phyloP scores from a whole-genome alignment of 2,113 vertebrate genomes.

The Cyanoderma ruficeps region DNA sequence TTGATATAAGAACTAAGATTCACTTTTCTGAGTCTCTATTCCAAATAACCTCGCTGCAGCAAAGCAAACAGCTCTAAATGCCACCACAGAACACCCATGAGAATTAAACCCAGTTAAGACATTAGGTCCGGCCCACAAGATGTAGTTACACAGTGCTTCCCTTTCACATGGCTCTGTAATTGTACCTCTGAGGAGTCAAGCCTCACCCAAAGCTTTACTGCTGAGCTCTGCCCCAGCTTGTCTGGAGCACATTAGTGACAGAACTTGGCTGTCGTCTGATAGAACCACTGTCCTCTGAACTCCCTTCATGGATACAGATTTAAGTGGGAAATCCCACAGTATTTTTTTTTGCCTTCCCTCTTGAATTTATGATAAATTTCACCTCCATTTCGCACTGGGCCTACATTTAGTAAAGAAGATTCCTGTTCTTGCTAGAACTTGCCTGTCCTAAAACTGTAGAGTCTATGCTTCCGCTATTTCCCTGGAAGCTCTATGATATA shows the following conservation, averaged over 20 bases:
- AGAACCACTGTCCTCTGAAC: background rate
- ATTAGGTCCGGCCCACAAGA: background rate
- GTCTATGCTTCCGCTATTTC: background rate
- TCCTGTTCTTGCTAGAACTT: background rate
- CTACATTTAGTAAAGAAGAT: background rate
- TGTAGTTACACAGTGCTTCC: background rate
- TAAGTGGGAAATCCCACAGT: background rate
- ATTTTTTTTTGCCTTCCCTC: background rate
- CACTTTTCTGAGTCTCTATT: background rate
- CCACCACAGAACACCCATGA: background rate
- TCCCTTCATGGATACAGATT: background rate
- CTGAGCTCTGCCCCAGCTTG: background rate
- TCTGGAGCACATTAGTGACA: background rate
- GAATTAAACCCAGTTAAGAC: background rate
- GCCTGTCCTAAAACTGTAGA: background rate
- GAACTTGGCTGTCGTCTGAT: background rate
- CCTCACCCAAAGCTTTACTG: background rate
- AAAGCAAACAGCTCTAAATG: background rate
- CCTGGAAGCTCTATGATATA: conserved; percentile 29
- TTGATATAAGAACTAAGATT: background rate
- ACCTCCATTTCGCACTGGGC: background rate
- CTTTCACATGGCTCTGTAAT: background rate
- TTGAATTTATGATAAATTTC: conserved; percentile 22
- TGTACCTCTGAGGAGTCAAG: background rate
- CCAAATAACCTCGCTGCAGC: background rate